phyloP scores from a whole-genome alignment of 2,888 invertebrate species.

The Dysmachus trigonus region DNA sequence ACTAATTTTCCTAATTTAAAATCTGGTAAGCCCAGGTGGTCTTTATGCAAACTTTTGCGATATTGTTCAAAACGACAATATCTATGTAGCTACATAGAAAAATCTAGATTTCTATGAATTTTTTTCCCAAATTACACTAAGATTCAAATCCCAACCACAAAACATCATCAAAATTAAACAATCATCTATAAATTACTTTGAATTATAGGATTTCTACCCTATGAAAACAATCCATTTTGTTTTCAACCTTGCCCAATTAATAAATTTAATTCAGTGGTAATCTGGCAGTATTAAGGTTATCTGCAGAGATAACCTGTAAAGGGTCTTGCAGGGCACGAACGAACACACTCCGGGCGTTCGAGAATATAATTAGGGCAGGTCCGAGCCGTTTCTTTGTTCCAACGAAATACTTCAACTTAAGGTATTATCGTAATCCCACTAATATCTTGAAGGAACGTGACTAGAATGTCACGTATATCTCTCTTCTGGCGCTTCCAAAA shows the following conservation, averaged over 20 bases:
- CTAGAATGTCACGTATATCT: neutral
- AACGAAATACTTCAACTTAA: neutral
- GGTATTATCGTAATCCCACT: slow-evolving; percentile 25
- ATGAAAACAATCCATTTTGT: neutral
- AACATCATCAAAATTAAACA: neutral
- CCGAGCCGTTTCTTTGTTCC: neutral
- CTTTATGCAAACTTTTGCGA: too few species aligned
- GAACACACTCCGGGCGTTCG: neutral
- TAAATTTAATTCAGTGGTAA: neutral
- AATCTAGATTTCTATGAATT: too few species aligned
- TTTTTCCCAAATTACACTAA: too few species aligned
- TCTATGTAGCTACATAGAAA: too few species aligned
- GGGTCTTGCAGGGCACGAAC: neutral
- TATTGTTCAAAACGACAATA: too few species aligned
- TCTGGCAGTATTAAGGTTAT: neutral
- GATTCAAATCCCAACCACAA: too few species aligned
- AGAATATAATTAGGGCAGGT: neutral
- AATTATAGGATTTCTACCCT: neutral
- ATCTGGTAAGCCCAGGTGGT: too few species aligned
- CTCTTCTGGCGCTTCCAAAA: neutral
- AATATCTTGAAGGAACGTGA: slow-evolving; percentile 24
- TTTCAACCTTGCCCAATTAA: neutral
- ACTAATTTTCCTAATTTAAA: too few species aligned
- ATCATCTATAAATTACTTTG: neutral
- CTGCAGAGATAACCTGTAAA: neutral